Evolutionary conservation across 2,797 vertebrate genomes (phyloP), one percentile per base, ranked within the genome.

Genomic region (Syncerus caffer): DNA sequence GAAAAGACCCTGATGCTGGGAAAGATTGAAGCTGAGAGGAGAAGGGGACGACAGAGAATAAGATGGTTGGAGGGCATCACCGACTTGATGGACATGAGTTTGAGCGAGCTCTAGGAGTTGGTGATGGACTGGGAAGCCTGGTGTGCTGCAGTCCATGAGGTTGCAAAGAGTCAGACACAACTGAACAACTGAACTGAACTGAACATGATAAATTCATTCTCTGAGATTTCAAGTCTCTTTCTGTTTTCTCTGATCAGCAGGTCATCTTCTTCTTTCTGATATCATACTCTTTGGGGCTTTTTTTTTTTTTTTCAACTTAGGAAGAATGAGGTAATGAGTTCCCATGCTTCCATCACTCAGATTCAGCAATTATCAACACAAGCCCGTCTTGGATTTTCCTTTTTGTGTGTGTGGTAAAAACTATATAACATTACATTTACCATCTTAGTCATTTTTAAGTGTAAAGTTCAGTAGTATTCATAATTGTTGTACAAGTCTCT

Each of bases 251-350:
- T n/a, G 25, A 62, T 89, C 57, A 92, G 51, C 47, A 42, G 50
- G 29, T 21, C 53, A 11, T 74, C 64, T 13, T 92, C 42, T 90
- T 38, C 2, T 27, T 31, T 94, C 85, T 96, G 53, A 74, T 42
- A 76, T 47, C 15, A 85, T 51, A 29, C 2, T 71, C 34, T 55
- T 91, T 25, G 29, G 16, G 64, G 7, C 34, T 82, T 82, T 84
- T 62, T 82, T 84, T 53, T n/a, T 23, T 83, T 67, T 80, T 76
- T 78, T 38, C 53, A 93, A 13, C 21, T 82, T 88, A 82, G 13
- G 74, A 90, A 95, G 89, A 97, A 88, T 13, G 86, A 90, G 42
- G 53, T 76, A 83, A 87, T 34, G 42, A 86, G 83, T 23, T 15
- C 10, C 27, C 45, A 84, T 53, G 42, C 53, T 57, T 34, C 42